Base-by-base conservation (phyloP, 1,140 invertebrate genomes). In the Cataglyphis hispanica region DNA sequence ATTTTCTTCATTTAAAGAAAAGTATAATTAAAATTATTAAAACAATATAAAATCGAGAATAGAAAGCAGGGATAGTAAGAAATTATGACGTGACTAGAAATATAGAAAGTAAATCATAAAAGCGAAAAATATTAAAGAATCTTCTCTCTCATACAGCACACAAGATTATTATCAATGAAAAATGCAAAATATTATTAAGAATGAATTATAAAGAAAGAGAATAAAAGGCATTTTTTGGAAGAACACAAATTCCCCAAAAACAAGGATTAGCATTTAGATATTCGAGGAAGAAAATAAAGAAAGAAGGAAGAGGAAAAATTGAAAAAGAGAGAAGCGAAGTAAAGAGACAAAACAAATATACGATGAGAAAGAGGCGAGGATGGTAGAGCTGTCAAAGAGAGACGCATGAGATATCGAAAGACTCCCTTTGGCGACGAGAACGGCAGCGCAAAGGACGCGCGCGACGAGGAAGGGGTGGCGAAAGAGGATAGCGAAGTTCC, bases 401-500 rank as follows among this genome's bases (percentile, higher is more conserved):
- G 22, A 10, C 31, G 43, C 31, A 84, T 25, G 72, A 72, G 53
- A 83, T 72, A 83, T 83, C 78, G 78, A 83, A 83, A 83, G 78
- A 50, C 25, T 80, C 74, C 76, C 72, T 84, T 75, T 63, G 80
- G 80, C 58, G 74, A 61, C 72, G 77, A 87, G 77, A 50, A 50
- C 37, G 66, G 74, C 53, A 86, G 31, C 58, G 78, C 53, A 43
- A 86, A 69, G 60, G 84, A 81, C 63, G 76, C 76, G 76, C 56
- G 77, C 84, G 66, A 86, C 84, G 80, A 84, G 69, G 53, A 75
- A 61, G 53, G 43, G 85, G 67, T 70, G 61, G 75, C 37, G 75
- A 70, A 83, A 89, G 86, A 89, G 85, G 70, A 86, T 86, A 83
- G 88, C 75, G 74, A 69, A 86, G 83, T 83, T 77, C 84, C 88